A percentile compares a stretch with the other conserved stretches of the same genome.
phyloP scores from a whole-genome alignment of 2,888 invertebrate species.

The Coremacera marginata region DNA sequence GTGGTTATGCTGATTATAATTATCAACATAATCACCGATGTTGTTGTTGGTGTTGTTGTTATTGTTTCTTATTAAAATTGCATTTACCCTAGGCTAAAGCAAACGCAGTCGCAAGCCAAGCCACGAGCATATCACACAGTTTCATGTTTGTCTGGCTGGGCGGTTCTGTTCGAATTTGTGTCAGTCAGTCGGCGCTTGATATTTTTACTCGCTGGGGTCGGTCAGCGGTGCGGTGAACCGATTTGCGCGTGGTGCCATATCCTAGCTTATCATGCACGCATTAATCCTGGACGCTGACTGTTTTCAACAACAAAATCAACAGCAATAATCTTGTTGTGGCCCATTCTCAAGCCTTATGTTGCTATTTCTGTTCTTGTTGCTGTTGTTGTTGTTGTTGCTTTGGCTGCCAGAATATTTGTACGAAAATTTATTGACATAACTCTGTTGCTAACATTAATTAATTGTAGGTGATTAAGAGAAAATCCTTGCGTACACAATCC shows the following conservation, averaged over 20 bases:
- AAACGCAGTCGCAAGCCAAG: neutral
- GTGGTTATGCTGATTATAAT: neutral
- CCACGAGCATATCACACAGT: neutral
- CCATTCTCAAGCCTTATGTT: neutral
- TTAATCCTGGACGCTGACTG: slow-evolving; percentile 16
- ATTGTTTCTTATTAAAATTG: neutral
- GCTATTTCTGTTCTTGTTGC: neutral
- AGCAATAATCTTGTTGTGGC: neutral
- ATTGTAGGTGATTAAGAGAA: slow-evolving; percentile 33
- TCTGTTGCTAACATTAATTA: slow-evolving; percentile 36
- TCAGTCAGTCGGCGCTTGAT: too few relatives aligned
- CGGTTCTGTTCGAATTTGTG: neutral
- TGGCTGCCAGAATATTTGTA: slow-evolving; percentile 9
- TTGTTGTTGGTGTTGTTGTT: neutral
- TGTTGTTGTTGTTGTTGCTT: slow-evolving; percentile 19
- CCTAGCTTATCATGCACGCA: slow-evolving; percentile 21
- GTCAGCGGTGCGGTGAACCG: too few relatives aligned
- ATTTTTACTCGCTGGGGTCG: neutral
- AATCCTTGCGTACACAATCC: slow-evolving; percentile 29
- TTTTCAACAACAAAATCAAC: neutral
- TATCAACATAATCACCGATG: neutral
- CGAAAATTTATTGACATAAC: slow-evolving; percentile 58
- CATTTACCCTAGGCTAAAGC: neutral
- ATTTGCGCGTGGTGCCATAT: neutral
- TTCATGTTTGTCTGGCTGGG: neutral